Percentiles rank a stretch among this genome's conserved stretches.
phyloP scores from a whole-genome alignment of 1,140 invertebrate species.

The Akabosia matsudoensis region DNA sequence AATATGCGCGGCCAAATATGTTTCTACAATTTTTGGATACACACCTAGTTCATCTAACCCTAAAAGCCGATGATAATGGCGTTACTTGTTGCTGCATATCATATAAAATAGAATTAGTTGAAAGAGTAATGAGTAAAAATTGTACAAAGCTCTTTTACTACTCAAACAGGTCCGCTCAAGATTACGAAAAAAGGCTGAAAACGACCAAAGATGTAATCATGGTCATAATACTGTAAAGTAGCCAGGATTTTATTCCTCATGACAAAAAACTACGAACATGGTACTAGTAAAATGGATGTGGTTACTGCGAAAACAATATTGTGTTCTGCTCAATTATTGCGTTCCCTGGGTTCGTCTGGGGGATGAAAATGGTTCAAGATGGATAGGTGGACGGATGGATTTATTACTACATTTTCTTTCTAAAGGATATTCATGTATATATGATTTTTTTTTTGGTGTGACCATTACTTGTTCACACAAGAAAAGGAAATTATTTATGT shows the following conservation, averaged over 20 bases:
- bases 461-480: neutral
- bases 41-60: no score
- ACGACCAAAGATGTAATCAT: neutral
- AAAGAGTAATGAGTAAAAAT: neutral
- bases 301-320: no score
- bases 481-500: neutral
- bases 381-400: slow-evolving; percentile 9
- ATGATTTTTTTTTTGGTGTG: neutral
- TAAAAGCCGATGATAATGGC: no score
- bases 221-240: neutral
- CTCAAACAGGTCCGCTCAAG: no score
- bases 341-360: neutral
- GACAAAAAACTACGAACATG: no score
- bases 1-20: no score
- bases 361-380: slow-evolving; percentile 17
- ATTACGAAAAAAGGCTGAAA: neutral
- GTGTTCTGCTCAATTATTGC: neutral
- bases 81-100: no score
- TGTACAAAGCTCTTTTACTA: no score
- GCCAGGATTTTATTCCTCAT: neutral
- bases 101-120: no score
- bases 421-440: neutral
- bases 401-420: slow-evolving; percentile 10
- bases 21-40: no score
- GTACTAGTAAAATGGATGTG: no score